Evolutionary conservation across 2,113 vertebrate genomes (phyloP), one percentile per base, ranked within the genome.

Genomic region (Chunga burmeisteri): DNA sequence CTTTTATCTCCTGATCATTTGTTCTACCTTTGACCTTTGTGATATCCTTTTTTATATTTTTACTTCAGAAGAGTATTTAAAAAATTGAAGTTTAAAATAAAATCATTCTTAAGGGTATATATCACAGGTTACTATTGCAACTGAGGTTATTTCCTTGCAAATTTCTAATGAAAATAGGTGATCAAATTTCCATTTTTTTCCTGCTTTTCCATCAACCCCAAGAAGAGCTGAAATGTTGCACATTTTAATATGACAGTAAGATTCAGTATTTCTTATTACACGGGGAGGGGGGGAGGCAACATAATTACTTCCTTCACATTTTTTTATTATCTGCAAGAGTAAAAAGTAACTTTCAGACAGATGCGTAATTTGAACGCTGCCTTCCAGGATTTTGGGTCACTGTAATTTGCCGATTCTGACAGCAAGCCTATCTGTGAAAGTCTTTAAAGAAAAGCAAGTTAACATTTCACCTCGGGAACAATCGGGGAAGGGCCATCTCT

Each of bases 391-490:
- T 27, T 7, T 52, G 71, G 38, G 25, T 77, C 25, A 46, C 11
- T 10, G 58, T 32, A 30, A 79, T 89, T 75, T 27, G 40, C 36
- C 7, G 80, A 40, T 80, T 56, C 66, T 65, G 70, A 42, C 10
- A 11, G 32, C 42, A 63, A 36, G 11, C 21, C n/a, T 46, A 4
- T 52, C 47, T 21, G 38, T 52, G 58, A 18, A 56, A 88, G 38
- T 36, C 71, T 92, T 79, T 88, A 95, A 87, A 95, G 88, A 44
- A 65, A 16, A 79, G 16, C 59, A 10, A 91, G 80, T 84, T 84
- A 87, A 86, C 94, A 38, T 97, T 95, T 91, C 93, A 95, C 88
- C 73, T 27, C 5, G 18, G 25, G 66, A 63, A 86, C 86, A 84
- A 56, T 0, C 29, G 73, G 42, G 47, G 16, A 67, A 84, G 72